phyloP scores from a whole-genome alignment of 2,888 invertebrate species.

The Heliothis peltigera region DNA sequence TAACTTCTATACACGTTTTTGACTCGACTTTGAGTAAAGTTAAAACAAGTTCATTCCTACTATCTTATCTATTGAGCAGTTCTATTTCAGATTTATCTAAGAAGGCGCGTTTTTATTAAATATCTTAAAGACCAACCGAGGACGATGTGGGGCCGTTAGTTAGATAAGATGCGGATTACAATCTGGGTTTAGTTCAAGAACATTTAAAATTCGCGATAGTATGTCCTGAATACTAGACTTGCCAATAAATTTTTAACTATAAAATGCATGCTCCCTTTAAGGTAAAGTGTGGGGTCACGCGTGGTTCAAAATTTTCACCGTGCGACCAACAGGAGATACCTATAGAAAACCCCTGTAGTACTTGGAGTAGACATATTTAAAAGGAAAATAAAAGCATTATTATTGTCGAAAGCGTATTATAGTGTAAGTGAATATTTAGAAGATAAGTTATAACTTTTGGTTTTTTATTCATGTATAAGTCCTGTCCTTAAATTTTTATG shows the following conservation, averaged over 20 bases:
- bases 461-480: too few relatives aligned
- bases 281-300: too few relatives aligned
- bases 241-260: not conserved
- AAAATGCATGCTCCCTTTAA: too few relatives aligned
- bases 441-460: too few relatives aligned
- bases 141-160: slow-evolving; percentile 3
- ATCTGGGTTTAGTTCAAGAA: not conserved
- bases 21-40: slow-evolving; percentile 1
- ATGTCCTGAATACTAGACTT: not conserved
- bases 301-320: too few relatives aligned
- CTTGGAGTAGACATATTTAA: too few relatives aligned
- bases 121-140: slow-evolving; percentile 12
- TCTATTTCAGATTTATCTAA: slow-evolving; percentile 25
- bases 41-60: not conserved
- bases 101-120: slow-evolving; percentile 19
- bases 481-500: too few relatives aligned
- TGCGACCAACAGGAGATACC: too few relatives aligned
- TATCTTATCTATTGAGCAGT: slow-evolving; percentile 2
- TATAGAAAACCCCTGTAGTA: too few relatives aligned
- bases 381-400: too few relatives aligned
- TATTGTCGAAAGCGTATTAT: too few relatives aligned
- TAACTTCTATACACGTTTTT: not conserved
- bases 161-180: slow-evolving; percentile 29
- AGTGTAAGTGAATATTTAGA: too few relatives aligned
- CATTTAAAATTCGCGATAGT: not conserved